These are phyloP conservation scores for Leptura quadrifasciata DNA, from an alignment of 2,888 invertebrate species.

Conservation along the genomic window DNA sequence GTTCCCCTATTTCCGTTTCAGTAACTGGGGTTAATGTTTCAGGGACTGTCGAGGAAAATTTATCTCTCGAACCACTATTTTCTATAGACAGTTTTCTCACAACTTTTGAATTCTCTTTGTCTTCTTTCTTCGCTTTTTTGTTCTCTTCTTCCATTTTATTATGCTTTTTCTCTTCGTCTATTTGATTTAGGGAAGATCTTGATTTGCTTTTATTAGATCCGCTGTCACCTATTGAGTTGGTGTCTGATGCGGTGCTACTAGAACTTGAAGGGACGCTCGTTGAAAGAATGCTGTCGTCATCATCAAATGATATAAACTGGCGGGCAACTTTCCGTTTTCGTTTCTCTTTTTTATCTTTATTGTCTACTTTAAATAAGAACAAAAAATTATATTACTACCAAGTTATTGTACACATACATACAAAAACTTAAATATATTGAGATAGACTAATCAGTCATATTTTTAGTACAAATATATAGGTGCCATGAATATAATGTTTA, in stretches of 20 bases:
- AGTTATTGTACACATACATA: neutral
- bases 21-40: slow-evolving; percentile 74
- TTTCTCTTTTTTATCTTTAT: slow-evolving; percentile 50
- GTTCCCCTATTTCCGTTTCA: slow-evolving; percentile 73
- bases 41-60: slow-evolving; percentile 61
- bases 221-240: slow-evolving; percentile 57
- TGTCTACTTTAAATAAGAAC: slow-evolving; percentile 19
- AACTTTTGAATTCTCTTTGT: slow-evolving; percentile 23
- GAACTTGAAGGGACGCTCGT: slow-evolving; percentile 69
- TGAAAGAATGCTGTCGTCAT: slow-evolving; percentile 74
- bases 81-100: slow-evolving; percentile 67
- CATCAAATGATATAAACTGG: slow-evolving; percentile 83
- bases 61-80: slow-evolving; percentile 69
- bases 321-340: slow-evolving; percentile 73
- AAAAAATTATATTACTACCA: no score
- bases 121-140: slow-evolving; percentile 31
- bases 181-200: slow-evolving; percentile 52
- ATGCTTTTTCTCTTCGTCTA: slow-evolving; percentile 55
- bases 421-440: neutral
- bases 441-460: no score
- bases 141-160: slow-evolving; percentile 39
- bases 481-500: no score
- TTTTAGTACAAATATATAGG: no score
- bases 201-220: slow-evolving; percentile 49
- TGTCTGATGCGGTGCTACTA: slow-evolving; percentile 67